Evolutionary conservation across 2,888 invertebrate species (phyloP).

Genomic region (Morpho deidamia): DNA sequence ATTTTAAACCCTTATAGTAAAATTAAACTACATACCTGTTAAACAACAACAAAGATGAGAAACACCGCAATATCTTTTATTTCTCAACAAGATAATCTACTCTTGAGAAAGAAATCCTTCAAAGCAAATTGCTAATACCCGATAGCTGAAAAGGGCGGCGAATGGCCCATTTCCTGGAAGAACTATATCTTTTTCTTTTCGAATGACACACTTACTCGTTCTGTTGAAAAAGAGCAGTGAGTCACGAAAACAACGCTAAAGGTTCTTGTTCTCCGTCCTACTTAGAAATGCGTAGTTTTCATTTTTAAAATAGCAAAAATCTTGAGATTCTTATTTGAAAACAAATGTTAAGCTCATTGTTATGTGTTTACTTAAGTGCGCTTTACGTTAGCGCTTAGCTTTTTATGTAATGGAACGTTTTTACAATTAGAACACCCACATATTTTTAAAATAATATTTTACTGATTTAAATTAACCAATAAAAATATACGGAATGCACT

Average conservation of each 20-base stretch:
- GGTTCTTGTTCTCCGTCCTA: conserved; percentile 18
- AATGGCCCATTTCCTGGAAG: conserved; percentile 62
- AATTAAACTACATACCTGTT: background rate
- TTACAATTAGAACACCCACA: background rate
- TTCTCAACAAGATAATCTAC: conserved; percentile 4
- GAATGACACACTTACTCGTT: conserved; percentile 21
- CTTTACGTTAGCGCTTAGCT: background rate
- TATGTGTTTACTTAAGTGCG: background rate
- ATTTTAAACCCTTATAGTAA: too few relatives aligned
- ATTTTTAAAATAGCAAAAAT: conserved; percentile 1
- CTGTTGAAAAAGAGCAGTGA: conserved; percentile 20
- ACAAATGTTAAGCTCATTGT: background rate
- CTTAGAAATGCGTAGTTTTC: conserved; percentile 7
- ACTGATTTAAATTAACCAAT: too few relatives aligned
- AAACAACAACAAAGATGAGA: background rate
- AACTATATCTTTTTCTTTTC: conserved; percentile 57
- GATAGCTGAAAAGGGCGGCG: conserved; percentile 58
- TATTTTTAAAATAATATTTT: background rate
- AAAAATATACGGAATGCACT: too few relatives aligned
- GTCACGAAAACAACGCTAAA: conserved; percentile 15
- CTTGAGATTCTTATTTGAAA: background rate
- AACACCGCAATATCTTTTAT: conserved; percentile 3
- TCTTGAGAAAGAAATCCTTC: conserved; percentile 31
- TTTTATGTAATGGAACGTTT: background rate
- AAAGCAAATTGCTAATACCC: conserved; percentile 68